These are phyloP conservation scores for Leptopilina boulardi DNA, from an alignment of 1,140 invertebrate species.

Conservation along the genomic window DNA sequence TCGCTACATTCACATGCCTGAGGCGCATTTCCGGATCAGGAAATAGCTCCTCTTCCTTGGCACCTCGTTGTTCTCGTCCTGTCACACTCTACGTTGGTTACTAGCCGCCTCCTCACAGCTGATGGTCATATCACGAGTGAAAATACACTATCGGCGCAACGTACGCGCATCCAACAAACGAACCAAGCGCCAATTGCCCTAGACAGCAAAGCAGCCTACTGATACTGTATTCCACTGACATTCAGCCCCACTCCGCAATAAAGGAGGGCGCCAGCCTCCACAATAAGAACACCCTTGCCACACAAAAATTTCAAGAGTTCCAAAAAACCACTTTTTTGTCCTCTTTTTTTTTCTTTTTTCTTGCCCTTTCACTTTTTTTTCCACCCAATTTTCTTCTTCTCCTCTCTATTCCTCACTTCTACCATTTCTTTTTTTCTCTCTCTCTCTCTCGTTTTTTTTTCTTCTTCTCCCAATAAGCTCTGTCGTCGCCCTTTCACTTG, in stretches of 20 bases:
- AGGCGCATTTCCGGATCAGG: conserved; percentile 66
- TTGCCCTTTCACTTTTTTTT: neutral
- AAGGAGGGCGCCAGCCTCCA: conserved; percentile 41
- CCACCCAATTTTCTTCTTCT: neutral
- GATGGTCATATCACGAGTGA: conserved; percentile 49
- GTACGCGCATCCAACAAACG: conserved; percentile 68
- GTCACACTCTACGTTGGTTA: conserved; percentile 34
- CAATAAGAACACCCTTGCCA: neutral
- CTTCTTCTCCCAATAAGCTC: too few species aligned
- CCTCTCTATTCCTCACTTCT: neutral
- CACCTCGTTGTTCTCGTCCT: conserved; percentile 34
- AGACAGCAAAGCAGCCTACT: neutral
- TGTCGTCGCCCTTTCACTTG: neutral
- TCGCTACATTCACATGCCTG: conserved; percentile 59
- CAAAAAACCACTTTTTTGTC: too few species aligned
- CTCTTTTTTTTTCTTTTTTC: neutral
- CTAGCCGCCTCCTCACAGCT: conserved; percentile 51
- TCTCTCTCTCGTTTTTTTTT: neutral
- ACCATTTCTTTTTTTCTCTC: neutral
- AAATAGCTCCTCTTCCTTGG: conserved; percentile 37
- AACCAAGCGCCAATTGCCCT: conserved; percentile 61
- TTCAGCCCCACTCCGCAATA: conserved; percentile 11
- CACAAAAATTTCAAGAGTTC: neutral
- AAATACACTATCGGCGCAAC: conserved; percentile 43
- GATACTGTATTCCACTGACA: neutral